Base-by-base conservation (phyloP, 2,888 invertebrate species). In the Podabrus alpinus region DNA sequence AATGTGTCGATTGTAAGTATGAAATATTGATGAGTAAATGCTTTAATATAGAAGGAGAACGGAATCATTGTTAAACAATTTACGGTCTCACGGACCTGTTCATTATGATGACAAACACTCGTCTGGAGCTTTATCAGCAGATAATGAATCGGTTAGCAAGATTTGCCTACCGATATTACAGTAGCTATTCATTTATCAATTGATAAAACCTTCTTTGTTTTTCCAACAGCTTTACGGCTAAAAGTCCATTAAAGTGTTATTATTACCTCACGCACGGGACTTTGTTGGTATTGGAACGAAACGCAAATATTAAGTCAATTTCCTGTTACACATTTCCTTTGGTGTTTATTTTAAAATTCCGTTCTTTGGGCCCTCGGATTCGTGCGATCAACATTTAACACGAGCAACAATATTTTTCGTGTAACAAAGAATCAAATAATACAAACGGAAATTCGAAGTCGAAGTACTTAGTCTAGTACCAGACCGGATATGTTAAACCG, bases 401-500 rank as follows among this genome's bases (percentile, higher is more conserved):
- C n/a, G n/a, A n/a, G n/a, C n/a, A 19, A 4, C 4, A 19, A 19
- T 19, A 25, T 29, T 45, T 5, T 45, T 45, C 7, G 3, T 19
- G 7, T 59, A 60, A 66, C 15, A 60, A 66, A 71, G 45, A 67
- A 59, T 60, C n/a, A 21, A 45, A n/a, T 11, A 29, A 13, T 64
- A 64, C 15, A 17, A 69, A 61, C 73, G 73, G 73, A 73, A 73
- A 73, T 15, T 16, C 59, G 0, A 62, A 71, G 71, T 67, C 16
- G 19, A 64, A 62, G 68, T 69, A 69, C 69, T 59, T 59, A 16
- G 66, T 62, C 24, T 5, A 71, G 66, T 73, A 69, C 17, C 15
- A 74, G 66, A 71, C 74, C 71, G 74, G 74, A 74, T 71, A 71
- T 71, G 71, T 74, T 74, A 71, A 71, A 68, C 15, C 73, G 67